These are phyloP conservation scores for Psittacula echo DNA, from an alignment of 2,797 vertebrate genomes.

Conservation along the genomic window DNA sequence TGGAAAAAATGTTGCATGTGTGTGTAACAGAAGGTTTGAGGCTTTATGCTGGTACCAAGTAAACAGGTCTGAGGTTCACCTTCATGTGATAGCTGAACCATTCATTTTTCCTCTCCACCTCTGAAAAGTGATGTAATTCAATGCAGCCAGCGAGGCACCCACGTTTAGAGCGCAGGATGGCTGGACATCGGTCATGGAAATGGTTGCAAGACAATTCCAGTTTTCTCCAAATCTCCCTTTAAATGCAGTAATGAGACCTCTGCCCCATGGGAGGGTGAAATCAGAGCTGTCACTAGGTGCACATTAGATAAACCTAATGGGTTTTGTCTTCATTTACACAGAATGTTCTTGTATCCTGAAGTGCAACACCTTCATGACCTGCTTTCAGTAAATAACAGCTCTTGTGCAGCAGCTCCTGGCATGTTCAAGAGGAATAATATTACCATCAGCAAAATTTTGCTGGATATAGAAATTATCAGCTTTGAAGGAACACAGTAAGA, in stretches of 20 bases:
- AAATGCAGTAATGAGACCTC: conserved; percentile 77
- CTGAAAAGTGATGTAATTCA: not conserved
- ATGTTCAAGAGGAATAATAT: conserved; percentile 81
- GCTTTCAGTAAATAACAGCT: conserved; percentile 86
- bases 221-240: conserved; percentile 80
- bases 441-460: conserved; percentile 82
- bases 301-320: conserved; percentile 79
- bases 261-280: conserved; percentile 77
- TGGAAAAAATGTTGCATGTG: not conserved
- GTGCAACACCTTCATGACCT: conserved; percentile 81
- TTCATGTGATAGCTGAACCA: not conserved
- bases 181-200: not conserved
- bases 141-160: not conserved
- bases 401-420: not conserved
- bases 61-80: not conserved
- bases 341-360: conserved; percentile 86
- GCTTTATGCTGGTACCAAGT: not conserved
- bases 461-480: conserved; percentile 84
- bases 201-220: conserved; percentile 17
- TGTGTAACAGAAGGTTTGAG: not conserved
- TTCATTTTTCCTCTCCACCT: not conserved
- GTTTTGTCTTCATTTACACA: conserved; percentile 88
- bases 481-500: conserved; percentile 83
- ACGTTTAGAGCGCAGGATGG: rapidly evolving
- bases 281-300: conserved; percentile 83